phyloP scores from a whole-genome alignment of 2,797 vertebrate species.

The Karalla daura region DNA sequence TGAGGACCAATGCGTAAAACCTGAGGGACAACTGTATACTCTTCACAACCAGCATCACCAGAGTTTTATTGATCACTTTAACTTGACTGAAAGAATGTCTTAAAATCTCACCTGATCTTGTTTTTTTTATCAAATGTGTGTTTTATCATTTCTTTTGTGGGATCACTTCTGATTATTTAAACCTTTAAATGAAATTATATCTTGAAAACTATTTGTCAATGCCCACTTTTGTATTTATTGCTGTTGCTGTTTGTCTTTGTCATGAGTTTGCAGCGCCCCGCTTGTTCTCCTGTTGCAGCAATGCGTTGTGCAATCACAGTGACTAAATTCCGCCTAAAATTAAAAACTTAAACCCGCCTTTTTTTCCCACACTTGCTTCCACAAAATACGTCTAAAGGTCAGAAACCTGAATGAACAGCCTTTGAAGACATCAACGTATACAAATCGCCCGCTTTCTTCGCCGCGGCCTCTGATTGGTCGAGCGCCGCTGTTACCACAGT shows the following conservation, averaged over 20 bases:
- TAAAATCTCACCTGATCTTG: conserved; percentile 50
- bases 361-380: conserved; percentile 55
- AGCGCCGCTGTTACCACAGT: conserved; percentile 75
- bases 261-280: neutral
- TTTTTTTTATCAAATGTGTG: conserved; percentile 45
- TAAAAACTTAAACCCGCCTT: conserved; percentile 72
- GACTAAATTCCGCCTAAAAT: conserved; percentile 65
- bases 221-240: neutral
- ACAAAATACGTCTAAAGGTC: conserved; percentile 50
- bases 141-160: conserved; percentile 48
- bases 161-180: conserved; percentile 49
- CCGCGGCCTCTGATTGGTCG: conserved; percentile 74
- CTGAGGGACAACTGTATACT: neutral
- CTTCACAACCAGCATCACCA: conserved; percentile 20
- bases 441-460: conserved; percentile 85
- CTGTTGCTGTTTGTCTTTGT: neutral
- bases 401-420: conserved; percentile 79
- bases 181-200: conserved; percentile 28
- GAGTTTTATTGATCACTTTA: conserved; percentile 41
- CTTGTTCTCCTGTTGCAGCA: neutral
- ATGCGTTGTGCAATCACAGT: conserved; percentile 46
- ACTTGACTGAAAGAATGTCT: conserved; percentile 57
- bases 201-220: conserved; percentile 8
- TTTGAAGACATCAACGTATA: conserved; percentile 75
- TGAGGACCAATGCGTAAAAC: conserved; percentile 87